These are phyloP conservation scores for Pygoscelis adeliae DNA, from an alignment of 2,113 vertebrate genomes.

Conservation along the genomic window DNA sequence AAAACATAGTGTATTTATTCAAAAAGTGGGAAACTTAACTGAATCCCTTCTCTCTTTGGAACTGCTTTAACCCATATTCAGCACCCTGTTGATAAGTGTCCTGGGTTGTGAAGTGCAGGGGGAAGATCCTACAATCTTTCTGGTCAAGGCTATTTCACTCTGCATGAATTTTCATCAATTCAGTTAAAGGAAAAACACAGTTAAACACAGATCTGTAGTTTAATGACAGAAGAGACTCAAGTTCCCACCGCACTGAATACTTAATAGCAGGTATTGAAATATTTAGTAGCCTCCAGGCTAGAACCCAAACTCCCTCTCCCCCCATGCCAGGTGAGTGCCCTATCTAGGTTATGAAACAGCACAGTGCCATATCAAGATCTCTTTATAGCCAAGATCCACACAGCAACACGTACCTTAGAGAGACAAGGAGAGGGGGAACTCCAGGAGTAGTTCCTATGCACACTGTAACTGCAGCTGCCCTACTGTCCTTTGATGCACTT, in stretches of 20 bases:
- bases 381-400: not conserved
- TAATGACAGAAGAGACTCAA: not conserved
- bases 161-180: not conserved
- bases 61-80: not conserved
- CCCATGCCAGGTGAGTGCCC: not conserved
- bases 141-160: not conserved
- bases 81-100: not conserved
- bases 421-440: not conserved
- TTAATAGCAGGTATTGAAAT: constrained; percentile 35
- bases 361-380: not conserved
- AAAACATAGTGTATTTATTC: not conserved
- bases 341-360: not conserved
- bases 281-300: constrained; percentile 7
- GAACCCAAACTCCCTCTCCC: not conserved
- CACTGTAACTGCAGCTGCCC: not conserved
- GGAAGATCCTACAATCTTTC: not conserved
- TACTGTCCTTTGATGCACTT: accelerated
- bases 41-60: not conserved
- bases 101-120: not conserved
- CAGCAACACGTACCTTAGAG: not conserved
- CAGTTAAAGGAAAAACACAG: not conserved
- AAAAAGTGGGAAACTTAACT: not conserved
- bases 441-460: not conserved
- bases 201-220: constrained; percentile 13
- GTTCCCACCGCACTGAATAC: not conserved